Base-by-base conservation (phyloP, 2,797 vertebrate genomes). In the Myotis myotis region DNA sequence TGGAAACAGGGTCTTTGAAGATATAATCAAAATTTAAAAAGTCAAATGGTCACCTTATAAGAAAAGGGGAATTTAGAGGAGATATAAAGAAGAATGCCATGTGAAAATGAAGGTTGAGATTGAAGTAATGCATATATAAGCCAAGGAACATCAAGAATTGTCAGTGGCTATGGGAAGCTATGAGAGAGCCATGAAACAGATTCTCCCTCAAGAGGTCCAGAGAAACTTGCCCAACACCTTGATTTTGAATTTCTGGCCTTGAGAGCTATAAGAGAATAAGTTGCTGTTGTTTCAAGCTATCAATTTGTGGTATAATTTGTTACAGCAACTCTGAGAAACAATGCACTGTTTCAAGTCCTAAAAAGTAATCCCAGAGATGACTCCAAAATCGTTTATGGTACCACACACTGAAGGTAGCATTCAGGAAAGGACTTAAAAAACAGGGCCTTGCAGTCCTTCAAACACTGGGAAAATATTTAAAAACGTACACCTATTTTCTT, bases 361-460 rank as follows among this genome's bases (percentile, higher is more conserved):
- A 74, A 89, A 86, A 25, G 68, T 20, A 96, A 92, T 62, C 44
- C 17, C 44, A 93, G 66, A 76, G 23, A 28, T 33, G 55, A 92
- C 23, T 92, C 28, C 44, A 91, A 64, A 90, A 57, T 20, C 25
- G 83, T 89, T 60, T 71, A 89, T 60, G 57, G 57, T 60, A 28
- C 38, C 76, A 60, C 53, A 79, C 1, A 57, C 3, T 66, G 11
- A 90, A 71, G n/a, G 17, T 16, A 90, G 8, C 16, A 94, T 51
- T 94, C 6, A 76, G 80, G 0, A 44, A 87, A 76, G 7, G 20
- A 62, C 16, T 93, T 71, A 44, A 6, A 44, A 20, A 51, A 76
- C 10, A 6, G 11, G 3, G 30, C 3, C 25, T 70, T 47, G 19
- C 5, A 55, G 76, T 13, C 30, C 23, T 76, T 85, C 22, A 33